phyloP scores from a whole-genome alignment of 2,888 invertebrate genomes.

The Chromoteleia sp. region DNA sequence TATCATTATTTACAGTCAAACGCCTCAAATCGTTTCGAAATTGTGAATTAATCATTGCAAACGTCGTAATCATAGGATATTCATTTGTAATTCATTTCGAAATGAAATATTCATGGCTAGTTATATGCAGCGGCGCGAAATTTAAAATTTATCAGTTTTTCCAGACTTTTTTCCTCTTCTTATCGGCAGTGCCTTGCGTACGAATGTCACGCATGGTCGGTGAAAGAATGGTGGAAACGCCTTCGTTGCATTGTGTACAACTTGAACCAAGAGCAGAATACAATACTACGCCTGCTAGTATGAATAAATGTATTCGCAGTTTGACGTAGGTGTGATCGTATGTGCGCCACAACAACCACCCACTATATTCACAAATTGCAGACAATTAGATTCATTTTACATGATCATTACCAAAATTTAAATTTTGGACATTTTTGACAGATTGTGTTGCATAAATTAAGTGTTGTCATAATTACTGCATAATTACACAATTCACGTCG shows the following conservation, averaged over 20 bases:
- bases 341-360: constrained; percentile 62
- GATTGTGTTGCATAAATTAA: too few relatives aligned
- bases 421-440: too few relatives aligned
- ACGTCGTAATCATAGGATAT: constrained; percentile 55
- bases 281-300: constrained; percentile 82
- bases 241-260: constrained; percentile 83
- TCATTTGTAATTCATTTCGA: constrained; percentile 55
- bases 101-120: constrained; percentile 62
- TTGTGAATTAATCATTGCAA: constrained; percentile 49
- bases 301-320: constrained; percentile 84
- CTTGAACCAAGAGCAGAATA: constrained; percentile 78
- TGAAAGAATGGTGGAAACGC: constrained; percentile 80
- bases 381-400: constrained; percentile 15
- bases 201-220: constrained; percentile 70
- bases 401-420: constrained; percentile 6
- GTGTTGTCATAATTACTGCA: too few relatives aligned
- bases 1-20: constrained; percentile 35
- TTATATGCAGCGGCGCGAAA: constrained; percentile 34
- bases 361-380: constrained; percentile 53
- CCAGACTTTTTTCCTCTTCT: constrained; percentile 55
- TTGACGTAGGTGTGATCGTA: constrained; percentile 80
- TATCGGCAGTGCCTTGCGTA: constrained; percentile 68
- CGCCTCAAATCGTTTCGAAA: constrained; percentile 49
- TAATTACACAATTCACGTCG: too few relatives aligned
- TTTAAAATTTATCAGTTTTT: constrained; percentile 64